These are phyloP conservation scores for Fissipunctia ypsillon DNA, from an alignment of 2,888 invertebrate genomes.

Conservation along the genomic window DNA sequence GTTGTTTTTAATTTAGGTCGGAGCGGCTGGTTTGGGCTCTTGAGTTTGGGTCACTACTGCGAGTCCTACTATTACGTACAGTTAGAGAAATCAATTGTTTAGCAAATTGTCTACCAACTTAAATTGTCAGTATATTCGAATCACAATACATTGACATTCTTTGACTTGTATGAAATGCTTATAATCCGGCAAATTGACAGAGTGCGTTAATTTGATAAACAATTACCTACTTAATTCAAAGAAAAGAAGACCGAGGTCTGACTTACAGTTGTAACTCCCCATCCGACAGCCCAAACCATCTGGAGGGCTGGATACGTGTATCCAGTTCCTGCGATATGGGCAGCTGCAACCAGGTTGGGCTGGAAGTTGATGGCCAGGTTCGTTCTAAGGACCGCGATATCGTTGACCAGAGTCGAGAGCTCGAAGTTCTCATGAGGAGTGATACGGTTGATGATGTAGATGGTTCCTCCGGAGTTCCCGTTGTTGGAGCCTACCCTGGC, in stretches of 20 bases:
- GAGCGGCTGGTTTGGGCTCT: too few relatives aligned
- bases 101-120: too few relatives aligned
- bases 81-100: too few relatives aligned
- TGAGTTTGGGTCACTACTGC: too few relatives aligned
- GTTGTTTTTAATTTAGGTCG: too few relatives aligned
- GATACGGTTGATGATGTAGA: slow-evolving; percentile 76
- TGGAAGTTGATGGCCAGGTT: slow-evolving; percentile 67
- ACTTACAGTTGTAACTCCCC: slow-evolving; percentile 80
- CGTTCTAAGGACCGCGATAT: slow-evolving; percentile 80
- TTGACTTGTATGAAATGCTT: too few relatives aligned
- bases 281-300: slow-evolving; percentile 79
- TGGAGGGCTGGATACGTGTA: slow-evolving; percentile 71
- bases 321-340: slow-evolving; percentile 74
- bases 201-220: too few relatives aligned
- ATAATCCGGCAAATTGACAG: too few relatives aligned
- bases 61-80: too few relatives aligned
- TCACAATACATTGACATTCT: too few relatives aligned
- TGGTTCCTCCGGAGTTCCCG: slow-evolving; percentile 73
- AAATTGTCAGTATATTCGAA: too few relatives aligned
- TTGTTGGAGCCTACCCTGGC: slow-evolving; percentile 78
- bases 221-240: too few relatives aligned
- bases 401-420: slow-evolving; percentile 67
- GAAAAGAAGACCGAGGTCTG: not conserved
- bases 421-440: slow-evolving; percentile 74
- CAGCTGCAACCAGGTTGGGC: slow-evolving; percentile 71